Conservation (phyloP, 1,140 invertebrate genomes). For the Dreissena polymorpha region DNA sequence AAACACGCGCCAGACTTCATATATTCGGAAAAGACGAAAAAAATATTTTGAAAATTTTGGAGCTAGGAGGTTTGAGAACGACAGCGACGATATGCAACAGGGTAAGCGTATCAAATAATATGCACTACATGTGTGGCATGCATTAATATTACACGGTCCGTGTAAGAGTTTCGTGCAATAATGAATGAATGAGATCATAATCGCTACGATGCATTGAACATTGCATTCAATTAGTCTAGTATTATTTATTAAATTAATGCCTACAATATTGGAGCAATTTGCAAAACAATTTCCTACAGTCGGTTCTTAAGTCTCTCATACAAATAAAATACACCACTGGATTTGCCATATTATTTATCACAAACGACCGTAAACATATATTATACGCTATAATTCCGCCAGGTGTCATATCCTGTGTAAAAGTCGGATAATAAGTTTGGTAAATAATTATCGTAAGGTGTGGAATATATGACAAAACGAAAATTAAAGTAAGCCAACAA, state of each 20-base stretch:
- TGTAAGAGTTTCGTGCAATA: no score
- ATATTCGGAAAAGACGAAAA: no score
- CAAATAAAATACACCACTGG: conserved; percentile 62
- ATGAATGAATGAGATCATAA: no score
- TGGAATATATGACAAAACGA: conserved; percentile 63
- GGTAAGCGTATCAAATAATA: no score
- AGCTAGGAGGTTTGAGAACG: no score
- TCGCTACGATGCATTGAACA: no score
- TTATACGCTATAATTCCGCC: conserved; percentile 33
- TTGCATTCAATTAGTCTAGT: no score
- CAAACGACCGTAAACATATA: conserved; percentile 62
- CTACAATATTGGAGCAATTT: neutral
- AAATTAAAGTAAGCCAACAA: conserved; percentile 60
- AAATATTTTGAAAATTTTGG: no score
- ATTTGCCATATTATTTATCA: conserved; percentile 68
- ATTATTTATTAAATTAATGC: neutral
- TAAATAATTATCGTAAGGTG: conserved; percentile 58
- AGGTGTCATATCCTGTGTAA: conserved; percentile 32
- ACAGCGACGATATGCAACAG: no score
- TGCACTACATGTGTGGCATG: no score
- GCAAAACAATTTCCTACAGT: conserved; percentile 5
- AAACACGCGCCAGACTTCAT: no score
- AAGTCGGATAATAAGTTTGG: conserved; percentile 34
- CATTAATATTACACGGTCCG: no score
- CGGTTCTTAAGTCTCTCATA: conserved; percentile 12